Evolutionary conservation across 1,140 invertebrate species (phyloP), one percentile per base, ranked within the genome.

Genomic region (Tetragnatha versicolor): DNA sequence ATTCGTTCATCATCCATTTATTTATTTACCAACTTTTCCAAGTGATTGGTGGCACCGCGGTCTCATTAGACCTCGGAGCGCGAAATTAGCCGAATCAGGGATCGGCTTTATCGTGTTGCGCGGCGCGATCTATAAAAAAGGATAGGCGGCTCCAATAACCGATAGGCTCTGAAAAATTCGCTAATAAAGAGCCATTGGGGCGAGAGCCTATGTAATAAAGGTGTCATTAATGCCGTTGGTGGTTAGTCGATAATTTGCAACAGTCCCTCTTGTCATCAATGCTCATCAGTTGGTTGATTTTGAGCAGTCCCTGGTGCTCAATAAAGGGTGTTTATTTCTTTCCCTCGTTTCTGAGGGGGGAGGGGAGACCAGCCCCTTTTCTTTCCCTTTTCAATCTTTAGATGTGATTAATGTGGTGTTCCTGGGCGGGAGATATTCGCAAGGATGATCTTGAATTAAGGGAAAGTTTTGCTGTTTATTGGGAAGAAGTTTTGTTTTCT

Each of bases 211-310:
- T 73, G 72, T 76, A 76, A 76, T 76, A 76, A 76, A 76, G 72
- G 72, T 76, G 72, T 76, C 72, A 76, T 76, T 76, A 76, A 76
- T 76, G 60, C 10, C 12, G 69, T 9, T 39, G n/a, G n/a, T n/a
- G 31, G 33, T n/a, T n/a, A 39, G 65, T 76, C 72, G 45, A 76
- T 76, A 51, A 76, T 63, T 76, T 76, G 72, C 72, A 76, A 76
- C 72, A 76, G 72, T 65, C 65, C n/a, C n/a, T 31, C 69, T 70
- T 58, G 39, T 73, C 53, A 61, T 73, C 70, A 10, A 25, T n/a
- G 60, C 60, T 76, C 72, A 76, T 76, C 72, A 76, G 60, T 65
- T 76, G 69, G 69, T 73, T 73, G 51, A 42, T 73, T 73, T 39
- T 31, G 17, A 45, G n/a, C 35, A 27, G 3, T 29, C 22, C n/a